These are phyloP conservation scores for Picathartes gymnocephalus DNA, from an alignment of 2,113 vertebrate species.

Conservation along the genomic window DNA sequence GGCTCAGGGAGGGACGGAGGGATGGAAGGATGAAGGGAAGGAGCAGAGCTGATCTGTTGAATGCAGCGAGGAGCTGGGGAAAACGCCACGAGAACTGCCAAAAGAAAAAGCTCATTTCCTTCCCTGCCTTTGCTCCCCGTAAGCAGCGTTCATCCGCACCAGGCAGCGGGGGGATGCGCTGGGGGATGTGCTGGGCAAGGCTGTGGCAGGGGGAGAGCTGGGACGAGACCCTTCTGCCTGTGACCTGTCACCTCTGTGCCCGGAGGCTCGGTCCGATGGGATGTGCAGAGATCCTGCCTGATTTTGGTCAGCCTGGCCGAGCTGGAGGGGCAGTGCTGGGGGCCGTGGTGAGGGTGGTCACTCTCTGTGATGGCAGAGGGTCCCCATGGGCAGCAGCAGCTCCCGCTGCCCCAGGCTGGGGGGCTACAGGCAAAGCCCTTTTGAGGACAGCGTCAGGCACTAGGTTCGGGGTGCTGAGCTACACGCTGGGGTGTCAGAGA, in stretches of 20 bases:
- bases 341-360: accelerated
- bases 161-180: background rate
- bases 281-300: background rate
- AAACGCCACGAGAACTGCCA: background rate
- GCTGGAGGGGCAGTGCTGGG: background rate
- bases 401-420: background rate
- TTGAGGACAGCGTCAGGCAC: background rate
- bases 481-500: accelerated
- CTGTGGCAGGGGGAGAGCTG: accelerated
- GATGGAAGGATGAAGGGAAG: background rate
- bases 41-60: background rate
- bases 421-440: background rate
- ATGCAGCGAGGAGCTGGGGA: background rate
- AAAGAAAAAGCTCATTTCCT: background rate
- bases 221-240: background rate
- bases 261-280: background rate
- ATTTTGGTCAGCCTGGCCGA: background rate
- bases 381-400: accelerated
- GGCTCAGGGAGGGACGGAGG: background rate
- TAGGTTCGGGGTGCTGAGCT: background rate
- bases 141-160: background rate
- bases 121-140: background rate
- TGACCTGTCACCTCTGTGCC: accelerated
- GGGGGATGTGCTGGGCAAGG: background rate
- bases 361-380: background rate